These are phyloP conservation scores for Seira musarum DNA, from an alignment of 2,888 invertebrate species.

Conservation along the genomic window DNA sequence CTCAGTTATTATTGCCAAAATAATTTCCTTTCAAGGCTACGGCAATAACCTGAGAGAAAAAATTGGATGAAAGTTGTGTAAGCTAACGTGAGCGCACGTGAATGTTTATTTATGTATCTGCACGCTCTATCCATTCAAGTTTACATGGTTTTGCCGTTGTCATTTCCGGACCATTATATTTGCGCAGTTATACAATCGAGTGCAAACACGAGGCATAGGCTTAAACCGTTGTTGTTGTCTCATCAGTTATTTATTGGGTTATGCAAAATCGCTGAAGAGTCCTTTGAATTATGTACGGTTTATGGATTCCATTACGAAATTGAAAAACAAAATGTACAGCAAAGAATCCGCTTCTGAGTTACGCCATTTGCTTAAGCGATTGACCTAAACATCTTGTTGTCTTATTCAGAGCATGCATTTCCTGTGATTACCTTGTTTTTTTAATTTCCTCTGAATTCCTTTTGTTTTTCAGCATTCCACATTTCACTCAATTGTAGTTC, in stretches of 20 bases:
- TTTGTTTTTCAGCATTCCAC: not conserved
- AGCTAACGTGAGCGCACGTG: not conserved
- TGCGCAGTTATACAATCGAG: too few species aligned
- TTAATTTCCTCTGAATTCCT: not conserved
- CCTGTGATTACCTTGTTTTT: too few species aligned
- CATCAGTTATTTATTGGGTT: not conserved
- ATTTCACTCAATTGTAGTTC: not conserved
- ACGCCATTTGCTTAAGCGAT: too few species aligned
- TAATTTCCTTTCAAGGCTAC: constrained; percentile 39
- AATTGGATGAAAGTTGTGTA: not conserved
- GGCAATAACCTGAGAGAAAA: constrained; percentile 31
- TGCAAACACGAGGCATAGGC: not conserved
- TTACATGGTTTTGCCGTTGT: constrained; percentile 7
- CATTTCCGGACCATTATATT: constrained; percentile 14
- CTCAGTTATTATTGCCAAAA: constrained; percentile 11
- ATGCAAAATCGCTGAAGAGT: not conserved
- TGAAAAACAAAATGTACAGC: too few species aligned
- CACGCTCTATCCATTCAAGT: not conserved
- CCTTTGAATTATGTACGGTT: not conserved
- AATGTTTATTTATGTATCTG: too few species aligned
- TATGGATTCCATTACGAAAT: too few species aligned
- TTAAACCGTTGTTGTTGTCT: not conserved
- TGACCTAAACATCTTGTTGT: too few species aligned
- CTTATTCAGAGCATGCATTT: too few species aligned
- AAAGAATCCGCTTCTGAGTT: too few species aligned